Evolutionary conservation across 2,113 vertebrate species (phyloP).

Genomic region (Erythrolamprus reginae): DNA sequence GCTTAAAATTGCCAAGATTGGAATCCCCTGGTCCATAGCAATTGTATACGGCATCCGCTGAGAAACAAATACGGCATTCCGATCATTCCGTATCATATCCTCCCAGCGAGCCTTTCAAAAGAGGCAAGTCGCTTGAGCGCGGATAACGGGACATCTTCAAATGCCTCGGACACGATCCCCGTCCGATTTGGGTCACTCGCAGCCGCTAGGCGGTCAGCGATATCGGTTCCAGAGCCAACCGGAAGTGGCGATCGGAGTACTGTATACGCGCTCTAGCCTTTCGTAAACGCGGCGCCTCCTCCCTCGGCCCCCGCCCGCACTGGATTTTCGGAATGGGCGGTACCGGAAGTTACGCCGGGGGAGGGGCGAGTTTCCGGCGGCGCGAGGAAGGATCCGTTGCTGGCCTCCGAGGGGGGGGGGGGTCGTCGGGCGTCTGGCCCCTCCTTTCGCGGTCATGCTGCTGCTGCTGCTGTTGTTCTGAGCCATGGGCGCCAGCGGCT

Average conservation of each 20-base stretch:
- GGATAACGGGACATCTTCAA: background rate
- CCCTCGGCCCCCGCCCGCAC: background rate
- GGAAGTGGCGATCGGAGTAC: background rate
- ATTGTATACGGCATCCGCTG: background rate
- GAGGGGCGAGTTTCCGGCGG: background rate
- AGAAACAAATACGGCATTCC: background rate
- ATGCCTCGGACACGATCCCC: background rate
- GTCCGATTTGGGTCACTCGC: background rate
- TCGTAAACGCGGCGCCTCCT: background rate
- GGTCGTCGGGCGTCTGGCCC: background rate
- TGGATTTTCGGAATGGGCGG: conserved; percentile 16
- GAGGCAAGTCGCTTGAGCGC: background rate
- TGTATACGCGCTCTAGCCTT: background rate
- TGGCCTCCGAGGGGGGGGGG: background rate
- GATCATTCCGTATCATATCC: background rate
- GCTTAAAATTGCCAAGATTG: too few relatives aligned
- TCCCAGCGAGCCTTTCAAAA: background rate
- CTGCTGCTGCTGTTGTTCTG: conserved; percentile 52
- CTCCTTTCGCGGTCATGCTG: conserved; percentile 50
- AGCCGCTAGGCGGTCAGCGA: background rate
- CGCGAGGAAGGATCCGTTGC: background rate
- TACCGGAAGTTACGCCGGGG: conserved; percentile 9
- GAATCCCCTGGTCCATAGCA: background rate
- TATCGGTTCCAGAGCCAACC: background rate
- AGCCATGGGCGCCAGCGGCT: conserved; percentile 88